Conservation (phyloP, 2,888 invertebrate genomes). For the Choreutis nemorana region DNA sequence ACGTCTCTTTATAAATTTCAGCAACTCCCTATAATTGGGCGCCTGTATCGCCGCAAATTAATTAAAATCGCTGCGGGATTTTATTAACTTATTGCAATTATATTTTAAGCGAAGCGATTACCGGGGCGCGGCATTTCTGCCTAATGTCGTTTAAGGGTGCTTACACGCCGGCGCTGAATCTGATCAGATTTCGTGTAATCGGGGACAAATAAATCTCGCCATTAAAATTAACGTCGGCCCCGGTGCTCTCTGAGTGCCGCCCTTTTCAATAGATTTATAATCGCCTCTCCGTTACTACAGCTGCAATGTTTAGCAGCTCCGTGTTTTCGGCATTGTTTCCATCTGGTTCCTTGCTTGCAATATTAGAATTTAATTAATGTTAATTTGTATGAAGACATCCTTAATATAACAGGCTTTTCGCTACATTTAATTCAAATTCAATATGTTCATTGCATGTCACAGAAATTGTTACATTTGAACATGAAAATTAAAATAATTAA, state of each 20-base stretch:
- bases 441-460: too few relatives aligned
- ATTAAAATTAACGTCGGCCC: constrained; percentile 50
- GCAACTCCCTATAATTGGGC: constrained; percentile 48
- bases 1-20: constrained; percentile 36
- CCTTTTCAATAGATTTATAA: constrained; percentile 54
- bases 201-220: constrained; percentile 53
- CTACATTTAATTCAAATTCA: too few relatives aligned
- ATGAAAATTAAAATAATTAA: too few relatives aligned
- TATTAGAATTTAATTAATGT: too few relatives aligned
- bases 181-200: constrained; percentile 49
- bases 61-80: constrained; percentile 49
- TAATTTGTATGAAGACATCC: too few relatives aligned
- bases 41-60: constrained; percentile 50
- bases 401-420: too few relatives aligned
- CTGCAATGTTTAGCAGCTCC: constrained; percentile 31
- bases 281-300: constrained; percentile 37
- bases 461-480: too few relatives aligned
- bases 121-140: constrained; percentile 22
- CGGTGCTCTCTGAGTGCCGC: constrained; percentile 31
- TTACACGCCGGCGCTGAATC: constrained; percentile 34
- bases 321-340: too few relatives aligned
- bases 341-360: too few relatives aligned
- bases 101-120: constrained; percentile 52
- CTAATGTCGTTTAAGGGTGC: constrained; percentile 33
- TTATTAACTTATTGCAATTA: constrained; percentile 61